A percentile compares a stretch with the other conserved stretches of the same genome.
Evolutionary conservation across 1,140 invertebrate genomes (phyloP).

Genomic region (Tachypleus tridentatus): DNA sequence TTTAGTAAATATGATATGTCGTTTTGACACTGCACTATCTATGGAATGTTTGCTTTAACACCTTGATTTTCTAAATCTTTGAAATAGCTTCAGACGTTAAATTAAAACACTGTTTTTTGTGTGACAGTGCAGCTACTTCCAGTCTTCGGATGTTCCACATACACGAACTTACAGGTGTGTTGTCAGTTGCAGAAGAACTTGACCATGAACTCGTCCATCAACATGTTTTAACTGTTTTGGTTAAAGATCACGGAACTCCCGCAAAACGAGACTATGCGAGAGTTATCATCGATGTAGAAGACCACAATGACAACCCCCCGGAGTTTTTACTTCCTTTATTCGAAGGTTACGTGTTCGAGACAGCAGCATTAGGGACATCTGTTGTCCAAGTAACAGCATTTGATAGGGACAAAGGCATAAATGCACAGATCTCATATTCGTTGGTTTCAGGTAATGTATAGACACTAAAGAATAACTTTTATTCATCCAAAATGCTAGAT

Average conservation of each 20-base stretch:
- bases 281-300: constrained; percentile 64
- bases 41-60: too few species aligned
- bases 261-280: constrained; percentile 71
- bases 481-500: constrained; percentile 57
- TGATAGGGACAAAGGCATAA: constrained; percentile 66
- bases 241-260: constrained; percentile 74
- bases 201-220: constrained; percentile 67
- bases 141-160: constrained; percentile 63
- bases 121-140: constrained; percentile 44
- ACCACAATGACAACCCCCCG: constrained; percentile 81
- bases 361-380: constrained; percentile 53
- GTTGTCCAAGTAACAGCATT: constrained; percentile 59
- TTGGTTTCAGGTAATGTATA: constrained; percentile 51
- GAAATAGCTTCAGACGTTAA: too few species aligned
- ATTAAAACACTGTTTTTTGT: background rate
- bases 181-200: constrained; percentile 52
- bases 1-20: background rate
- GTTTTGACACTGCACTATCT: too few species aligned
- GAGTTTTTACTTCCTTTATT: constrained; percentile 61
- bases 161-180: constrained; percentile 58
- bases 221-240: constrained; percentile 79
- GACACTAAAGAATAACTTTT: constrained; percentile 21
- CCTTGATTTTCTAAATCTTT: too few species aligned
- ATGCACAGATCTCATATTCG: constrained; percentile 63
- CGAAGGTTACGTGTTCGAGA: constrained; percentile 61